phyloP scores from a whole-genome alignment of 2,888 invertebrate genomes.

The Syrphus vitripennis region DNA sequence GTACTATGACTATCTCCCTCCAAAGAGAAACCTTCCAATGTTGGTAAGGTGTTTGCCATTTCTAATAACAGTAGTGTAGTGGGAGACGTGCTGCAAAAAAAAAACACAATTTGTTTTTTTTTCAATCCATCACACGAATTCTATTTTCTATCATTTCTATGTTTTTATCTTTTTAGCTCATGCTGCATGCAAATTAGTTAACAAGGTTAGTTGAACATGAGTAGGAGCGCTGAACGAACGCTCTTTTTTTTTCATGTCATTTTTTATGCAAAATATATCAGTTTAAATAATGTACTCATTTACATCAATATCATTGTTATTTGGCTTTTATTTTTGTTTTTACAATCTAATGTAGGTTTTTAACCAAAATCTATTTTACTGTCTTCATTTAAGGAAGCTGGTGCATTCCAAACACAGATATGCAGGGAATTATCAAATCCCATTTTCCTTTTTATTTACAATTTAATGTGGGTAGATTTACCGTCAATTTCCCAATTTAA shows the following conservation, averaged over 20 bases:
- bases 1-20: background rate
- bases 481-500: background rate
- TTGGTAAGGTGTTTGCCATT: conserved; percentile 1
- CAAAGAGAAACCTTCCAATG: conserved; percentile 15
- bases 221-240: background rate
- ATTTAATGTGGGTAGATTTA: background rate
- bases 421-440: background rate
- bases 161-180: background rate
- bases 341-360: conserved; percentile 3
- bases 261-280: background rate
- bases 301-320: background rate
- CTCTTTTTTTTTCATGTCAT: background rate
- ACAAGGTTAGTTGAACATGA: background rate
- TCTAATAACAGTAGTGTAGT: background rate
- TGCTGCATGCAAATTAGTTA: background rate
- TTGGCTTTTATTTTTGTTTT: background rate
- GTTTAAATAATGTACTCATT: background rate
- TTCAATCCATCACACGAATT: background rate
- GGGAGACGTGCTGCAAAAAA: background rate
- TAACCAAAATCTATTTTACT: background rate
- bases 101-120: background rate
- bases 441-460: background rate
- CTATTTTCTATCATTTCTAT: background rate
- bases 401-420: background rate
- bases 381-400: too few relatives aligned